Conservation (phyloP, 2,113 vertebrate genomes). For the Columba livia region DNA sequence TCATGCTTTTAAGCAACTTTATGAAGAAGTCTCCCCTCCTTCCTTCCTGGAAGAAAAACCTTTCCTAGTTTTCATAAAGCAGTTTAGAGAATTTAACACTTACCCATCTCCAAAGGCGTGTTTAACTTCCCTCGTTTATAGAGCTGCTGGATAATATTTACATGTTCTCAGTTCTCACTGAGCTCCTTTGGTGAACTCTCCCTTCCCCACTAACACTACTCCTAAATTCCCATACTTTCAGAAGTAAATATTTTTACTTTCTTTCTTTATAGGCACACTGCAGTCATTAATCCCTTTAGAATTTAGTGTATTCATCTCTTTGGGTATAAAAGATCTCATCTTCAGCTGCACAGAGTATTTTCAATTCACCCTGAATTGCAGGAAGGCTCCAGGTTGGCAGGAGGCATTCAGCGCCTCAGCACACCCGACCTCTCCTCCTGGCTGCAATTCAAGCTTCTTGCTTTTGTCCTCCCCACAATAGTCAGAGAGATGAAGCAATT, state of each 20-base stretch:
- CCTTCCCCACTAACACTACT: not conserved
- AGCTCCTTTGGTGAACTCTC: not conserved
- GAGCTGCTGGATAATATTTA: constrained; percentile 41
- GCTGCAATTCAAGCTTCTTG: not conserved
- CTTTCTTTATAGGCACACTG: not conserved
- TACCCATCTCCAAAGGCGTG: not conserved
- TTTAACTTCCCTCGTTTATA: not conserved
- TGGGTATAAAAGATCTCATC: not conserved
- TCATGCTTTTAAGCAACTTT: not conserved
- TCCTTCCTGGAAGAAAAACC: not conserved
- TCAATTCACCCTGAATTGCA: not conserved
- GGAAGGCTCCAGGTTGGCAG: not conserved
- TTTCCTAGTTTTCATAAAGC: not conserved
- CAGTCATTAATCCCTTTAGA: constrained; percentile 13
- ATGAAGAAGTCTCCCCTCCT: not conserved
- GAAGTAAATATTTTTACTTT: constrained; percentile 50
- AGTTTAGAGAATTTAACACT: not conserved
- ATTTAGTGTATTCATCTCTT: not conserved
- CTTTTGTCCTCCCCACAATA: constrained; percentile 1
- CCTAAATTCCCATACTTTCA: not conserved
- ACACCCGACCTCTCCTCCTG: accelerated
- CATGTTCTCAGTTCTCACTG: not conserved
- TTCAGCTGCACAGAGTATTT: not conserved
- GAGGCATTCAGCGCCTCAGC: not conserved
- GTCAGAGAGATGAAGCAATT: not conserved